Conservation (phyloP, 2,888 invertebrate genomes). For the Microctonus aethiopoides region DNA sequence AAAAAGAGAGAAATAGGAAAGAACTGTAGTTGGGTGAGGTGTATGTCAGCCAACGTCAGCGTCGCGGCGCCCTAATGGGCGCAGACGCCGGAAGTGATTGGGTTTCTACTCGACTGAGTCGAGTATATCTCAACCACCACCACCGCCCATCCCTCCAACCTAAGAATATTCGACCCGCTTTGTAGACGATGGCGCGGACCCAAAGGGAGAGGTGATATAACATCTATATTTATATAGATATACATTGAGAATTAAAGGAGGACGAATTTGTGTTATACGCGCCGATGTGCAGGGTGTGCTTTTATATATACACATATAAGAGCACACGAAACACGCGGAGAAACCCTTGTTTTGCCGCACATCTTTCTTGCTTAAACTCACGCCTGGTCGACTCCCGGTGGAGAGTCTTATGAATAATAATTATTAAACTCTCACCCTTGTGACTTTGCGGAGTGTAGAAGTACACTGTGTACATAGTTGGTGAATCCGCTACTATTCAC, state of each 20-base stretch:
- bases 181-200: conserved; percentile 28
- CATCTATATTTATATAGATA: too few species aligned
- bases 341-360: conserved; percentile 62
- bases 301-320: too few species aligned
- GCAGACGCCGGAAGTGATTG: conserved; percentile 73
- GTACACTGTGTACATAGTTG: conserved; percentile 3
- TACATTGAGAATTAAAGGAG: conserved; percentile 28
- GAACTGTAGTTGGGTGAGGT: conserved; percentile 42
- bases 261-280: conserved; percentile 7
- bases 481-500: conserved; percentile 2
- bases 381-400: conserved; percentile 59
- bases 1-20: conserved; percentile 35
- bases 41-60: conserved; percentile 68
- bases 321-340: conserved; percentile 43
- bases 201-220: not conserved
- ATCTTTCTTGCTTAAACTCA: conserved; percentile 65
- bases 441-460: conserved; percentile 7
- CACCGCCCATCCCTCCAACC: conserved; percentile 37
- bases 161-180: conserved; percentile 23
- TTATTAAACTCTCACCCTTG: conserved; percentile 54
- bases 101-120: conserved; percentile 70
- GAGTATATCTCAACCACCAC: conserved; percentile 56
- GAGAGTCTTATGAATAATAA: conserved; percentile 66
- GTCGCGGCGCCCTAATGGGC: conserved; percentile 70
- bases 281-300: conserved; percentile 41